Evolutionary conservation across 2,888 invertebrate genomes (phyloP).

Genomic region (Melinaea marsaeus): DNA sequence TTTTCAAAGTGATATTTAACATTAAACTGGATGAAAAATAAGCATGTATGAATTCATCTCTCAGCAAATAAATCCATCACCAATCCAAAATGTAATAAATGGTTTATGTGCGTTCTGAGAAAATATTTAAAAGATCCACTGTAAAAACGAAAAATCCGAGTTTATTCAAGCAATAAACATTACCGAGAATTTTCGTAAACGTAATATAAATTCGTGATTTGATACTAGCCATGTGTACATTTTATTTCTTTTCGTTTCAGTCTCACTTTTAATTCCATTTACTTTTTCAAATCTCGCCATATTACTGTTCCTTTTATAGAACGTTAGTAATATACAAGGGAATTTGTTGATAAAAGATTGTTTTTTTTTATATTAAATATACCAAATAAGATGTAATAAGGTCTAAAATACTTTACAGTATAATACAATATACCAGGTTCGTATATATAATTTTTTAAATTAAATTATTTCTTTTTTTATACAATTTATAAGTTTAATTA

Average conservation of each 20-base stretch:
- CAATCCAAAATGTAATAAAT: not conserved
- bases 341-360: too few relatives aligned
- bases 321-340: too few relatives aligned
- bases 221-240: constrained; percentile 24
- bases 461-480: too few relatives aligned
- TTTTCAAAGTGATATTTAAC: too few relatives aligned
- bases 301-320: not conserved
- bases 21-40: too few relatives aligned
- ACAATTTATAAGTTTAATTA: too few relatives aligned
- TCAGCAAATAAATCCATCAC: constrained; percentile 1
- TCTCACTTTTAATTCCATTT: not conserved
- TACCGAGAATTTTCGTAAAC: constrained; percentile 25
- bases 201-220: constrained; percentile 17
- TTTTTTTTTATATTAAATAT: too few relatives aligned
- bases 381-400: too few relatives aligned
- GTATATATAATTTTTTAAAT: too few relatives aligned
- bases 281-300: not conserved
- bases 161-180: constrained; percentile 22
- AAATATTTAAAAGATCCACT: constrained; percentile 21
- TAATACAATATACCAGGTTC: too few relatives aligned
- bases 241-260: constrained; percentile 14
- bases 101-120: constrained; percentile 9
- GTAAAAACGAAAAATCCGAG: constrained; percentile 12
- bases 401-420: too few relatives aligned
- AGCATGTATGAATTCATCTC: not conserved